phyloP scores from a whole-genome alignment of 2,113 vertebrate genomes.

The Peromyscus leucopus region DNA sequence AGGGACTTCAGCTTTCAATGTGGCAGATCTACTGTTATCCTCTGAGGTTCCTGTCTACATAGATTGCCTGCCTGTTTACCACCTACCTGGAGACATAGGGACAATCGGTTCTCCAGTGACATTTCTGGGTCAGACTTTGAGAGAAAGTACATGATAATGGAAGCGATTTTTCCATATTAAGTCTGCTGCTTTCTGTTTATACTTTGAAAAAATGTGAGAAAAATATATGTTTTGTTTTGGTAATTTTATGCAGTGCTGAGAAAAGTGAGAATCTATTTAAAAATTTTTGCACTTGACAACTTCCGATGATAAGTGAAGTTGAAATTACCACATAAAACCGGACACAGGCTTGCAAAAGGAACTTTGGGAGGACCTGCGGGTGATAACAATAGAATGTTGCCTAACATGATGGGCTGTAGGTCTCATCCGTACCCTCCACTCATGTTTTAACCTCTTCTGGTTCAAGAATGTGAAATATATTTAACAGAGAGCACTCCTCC shows the following conservation, averaged over 20 bases:
- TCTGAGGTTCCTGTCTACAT: background rate
- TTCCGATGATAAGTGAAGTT: background rate
- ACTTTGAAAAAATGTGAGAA: background rate
- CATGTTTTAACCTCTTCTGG: background rate
- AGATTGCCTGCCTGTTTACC: background rate
- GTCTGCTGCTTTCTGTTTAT: background rate
- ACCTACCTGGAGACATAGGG: background rate
- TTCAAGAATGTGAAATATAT: background rate
- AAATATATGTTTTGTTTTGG: background rate
- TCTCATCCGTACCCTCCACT: too few species aligned
- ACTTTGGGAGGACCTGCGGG: background rate
- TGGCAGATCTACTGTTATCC: too few species aligned
- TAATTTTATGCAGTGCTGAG: background rate
- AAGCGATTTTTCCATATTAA: background rate
- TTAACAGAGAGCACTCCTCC: background rate
- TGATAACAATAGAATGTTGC: background rate
- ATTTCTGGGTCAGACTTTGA: background rate
- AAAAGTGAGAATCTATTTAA: constrained; percentile 26
- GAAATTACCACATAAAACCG: constrained; percentile 11
- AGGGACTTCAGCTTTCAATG: background rate
- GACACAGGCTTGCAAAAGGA: background rate
- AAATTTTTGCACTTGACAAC: constrained; percentile 44
- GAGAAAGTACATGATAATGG: background rate
- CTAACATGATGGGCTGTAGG: background rate
- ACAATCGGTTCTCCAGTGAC: background rate